phyloP scores from a whole-genome alignment of 2,888 invertebrate species.

The Cataglyphis altisquamis region DNA sequence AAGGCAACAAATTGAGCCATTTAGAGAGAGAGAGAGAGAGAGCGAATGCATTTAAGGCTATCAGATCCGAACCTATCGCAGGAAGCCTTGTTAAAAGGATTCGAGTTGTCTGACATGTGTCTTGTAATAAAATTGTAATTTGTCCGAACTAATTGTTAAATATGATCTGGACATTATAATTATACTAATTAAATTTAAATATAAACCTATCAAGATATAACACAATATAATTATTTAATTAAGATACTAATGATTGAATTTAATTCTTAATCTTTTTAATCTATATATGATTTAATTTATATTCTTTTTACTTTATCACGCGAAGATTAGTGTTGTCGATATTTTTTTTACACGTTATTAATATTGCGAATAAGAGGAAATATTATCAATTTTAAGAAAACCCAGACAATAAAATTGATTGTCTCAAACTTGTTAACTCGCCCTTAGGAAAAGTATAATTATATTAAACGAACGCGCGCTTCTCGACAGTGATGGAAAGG shows the following conservation, averaged over 20 bases:
- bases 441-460: slow-evolving; percentile 32
- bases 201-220: not conserved
- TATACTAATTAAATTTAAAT: slow-evolving; percentile 1
- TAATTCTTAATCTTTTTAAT: not conserved
- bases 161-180: not conserved
- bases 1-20: slow-evolving; percentile 35
- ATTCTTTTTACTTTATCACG: not conserved
- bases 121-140: not conserved
- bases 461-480: slow-evolving; percentile 19
- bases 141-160: not conserved
- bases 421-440: slow-evolving; percentile 25
- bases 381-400: slow-evolving; percentile 18
- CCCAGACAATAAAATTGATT: slow-evolving; percentile 2
- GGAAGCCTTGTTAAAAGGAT: not conserved
- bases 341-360: not conserved
- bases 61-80: not conserved
- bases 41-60: not conserved
- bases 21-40: slow-evolving; percentile 17
- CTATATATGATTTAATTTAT: not conserved
- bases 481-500: not conserved
- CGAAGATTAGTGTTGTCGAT: not conserved
- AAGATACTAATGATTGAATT: not conserved
- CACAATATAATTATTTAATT: slow-evolving; percentile 21
- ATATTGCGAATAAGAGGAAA: not conserved
- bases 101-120: not conserved